Conservation (phyloP, 2,888 invertebrate species). For the Nomada ruficornis region DNA sequence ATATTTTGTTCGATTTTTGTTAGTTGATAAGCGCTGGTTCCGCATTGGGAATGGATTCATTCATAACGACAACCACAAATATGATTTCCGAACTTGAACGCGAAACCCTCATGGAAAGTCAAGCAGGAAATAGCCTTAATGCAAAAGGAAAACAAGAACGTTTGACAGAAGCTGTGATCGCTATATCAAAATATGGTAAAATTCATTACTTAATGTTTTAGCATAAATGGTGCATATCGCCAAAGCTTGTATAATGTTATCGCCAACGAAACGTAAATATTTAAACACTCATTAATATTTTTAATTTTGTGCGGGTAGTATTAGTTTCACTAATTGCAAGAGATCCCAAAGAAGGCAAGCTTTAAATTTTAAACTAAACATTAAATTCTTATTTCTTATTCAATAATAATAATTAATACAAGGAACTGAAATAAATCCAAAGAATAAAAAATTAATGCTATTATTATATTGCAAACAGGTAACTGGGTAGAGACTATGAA, state of each 20-base stretch:
- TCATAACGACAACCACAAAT: slow-evolving; percentile 90
- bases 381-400: too few relatives aligned
- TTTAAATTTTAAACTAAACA: too few relatives aligned
- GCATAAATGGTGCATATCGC: too few relatives aligned
- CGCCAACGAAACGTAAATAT: neutral
- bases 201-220: neutral
- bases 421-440: neutral
- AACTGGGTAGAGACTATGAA: slow-evolving; percentile 90
- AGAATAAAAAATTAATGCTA: neutral
- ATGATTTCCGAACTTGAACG: slow-evolving; percentile 87
- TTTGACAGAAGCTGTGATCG: slow-evolving; percentile 78
- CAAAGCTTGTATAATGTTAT: neutral
- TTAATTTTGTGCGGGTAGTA: too few relatives aligned
- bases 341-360: too few relatives aligned
- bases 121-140: slow-evolving; percentile 84
- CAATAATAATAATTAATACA: neutral
- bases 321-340: too few relatives aligned
- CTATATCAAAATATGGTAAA: slow-evolving; percentile 84
- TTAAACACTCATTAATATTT: neutral
- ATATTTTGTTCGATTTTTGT: slow-evolving; percentile 57
- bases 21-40: slow-evolving; percentile 89
- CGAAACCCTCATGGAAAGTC: slow-evolving; percentile 86
- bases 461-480: slow-evolving; percentile 83
- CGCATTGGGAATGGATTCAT: slow-evolving; percentile 89
- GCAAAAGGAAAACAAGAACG: slow-evolving; percentile 86